Base-by-base conservation (phyloP, 1,140 invertebrate species). In the Cherax destructor region DNA sequence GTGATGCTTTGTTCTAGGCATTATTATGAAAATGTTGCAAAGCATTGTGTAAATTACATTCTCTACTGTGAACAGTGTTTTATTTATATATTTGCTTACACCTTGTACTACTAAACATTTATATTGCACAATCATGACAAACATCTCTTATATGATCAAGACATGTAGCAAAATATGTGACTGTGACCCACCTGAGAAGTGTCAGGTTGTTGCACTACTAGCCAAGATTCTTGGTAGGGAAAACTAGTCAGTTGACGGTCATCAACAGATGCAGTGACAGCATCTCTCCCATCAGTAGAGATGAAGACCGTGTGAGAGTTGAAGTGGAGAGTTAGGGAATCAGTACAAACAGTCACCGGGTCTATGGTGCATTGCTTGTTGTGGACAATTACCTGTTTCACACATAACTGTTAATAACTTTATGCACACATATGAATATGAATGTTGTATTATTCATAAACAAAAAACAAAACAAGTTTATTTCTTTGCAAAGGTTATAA, bases 301-400 rank as follows among this genome's bases (percentile, higher is more conserved):
- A 94, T 93, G 77, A 96, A 95, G 18, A 96, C 94, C 5, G 96
- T 94, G 92, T 97, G 96, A 18, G 95, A 95, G 41, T 96, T 95
- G 81, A 96, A 96, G 2, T 97, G 93, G 11, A 97, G 94, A 61
- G 96, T 96, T 0, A 97, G 94, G 21, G 94, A 95, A 86, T 96
- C 95, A 0, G 96, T 96, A 92, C 97, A 97, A 4, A 95, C 95
- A 18, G 95, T 94, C 24, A 94, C 93, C 3, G 94, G 93, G 83
- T 95, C 95, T 59, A 93, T 93, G n/a, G 93, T 94, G 92, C 97
- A 97, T 0, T 96, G 95, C 7, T 95, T 95, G 93, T 97, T 97
- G 0, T 96, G 96, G 4, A 96, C 95, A 76, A 96, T 95, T 61
- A 97, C 95, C 95, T 96, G 92, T 30, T 30, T 30, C 4, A 24